These are phyloP conservation scores for Manduca sexta DNA, from an alignment of 1,140 invertebrate genomes.

Conservation along the genomic window DNA sequence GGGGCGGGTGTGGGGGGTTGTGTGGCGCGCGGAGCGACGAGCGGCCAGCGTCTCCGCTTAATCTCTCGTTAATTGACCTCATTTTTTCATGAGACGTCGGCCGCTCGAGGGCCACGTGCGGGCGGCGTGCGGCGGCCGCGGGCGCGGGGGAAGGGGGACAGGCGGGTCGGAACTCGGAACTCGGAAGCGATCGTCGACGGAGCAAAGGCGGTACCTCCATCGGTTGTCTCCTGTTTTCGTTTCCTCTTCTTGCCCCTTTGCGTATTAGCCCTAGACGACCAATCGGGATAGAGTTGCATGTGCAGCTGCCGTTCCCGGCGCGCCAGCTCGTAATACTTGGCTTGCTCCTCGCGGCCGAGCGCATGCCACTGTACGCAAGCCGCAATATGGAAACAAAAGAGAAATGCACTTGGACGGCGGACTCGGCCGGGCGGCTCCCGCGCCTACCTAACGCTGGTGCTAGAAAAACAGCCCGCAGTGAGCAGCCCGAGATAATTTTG, in stretches of 20 bases:
- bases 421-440: conserved; percentile 27
- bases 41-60: conserved; percentile 53
- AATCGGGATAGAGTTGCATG: conserved; percentile 99
- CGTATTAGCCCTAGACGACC: conserved; percentile 98
- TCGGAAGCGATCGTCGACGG: conserved; percentile 33
- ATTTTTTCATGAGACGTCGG: conserved; percentile 53
- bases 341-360: conserved; percentile 97
- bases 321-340: conserved; percentile 99
- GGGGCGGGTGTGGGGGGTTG: conserved; percentile 15
- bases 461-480: conserved; percentile 75
- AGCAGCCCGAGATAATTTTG: conserved; percentile 56
- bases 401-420: conserved; percentile 68
- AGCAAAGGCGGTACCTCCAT: conserved; percentile 86
- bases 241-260: conserved; percentile 99
- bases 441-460: conserved; percentile 62
- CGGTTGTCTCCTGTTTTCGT: conserved; percentile 97
- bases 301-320: conserved; percentile 97
- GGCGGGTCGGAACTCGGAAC: conserved; percentile 15
- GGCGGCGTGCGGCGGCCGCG: conserved; percentile 6
- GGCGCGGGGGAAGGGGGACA: conserved; percentile 1
- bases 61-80: conserved; percentile 67
- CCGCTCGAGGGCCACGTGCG: conserved; percentile 27
- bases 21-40: no score
- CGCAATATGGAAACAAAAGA: conserved; percentile 74
- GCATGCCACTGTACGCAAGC: conserved; percentile 92